Conservation (phyloP, 2,113 vertebrate species). For the Ahaetulla prasina region DNA sequence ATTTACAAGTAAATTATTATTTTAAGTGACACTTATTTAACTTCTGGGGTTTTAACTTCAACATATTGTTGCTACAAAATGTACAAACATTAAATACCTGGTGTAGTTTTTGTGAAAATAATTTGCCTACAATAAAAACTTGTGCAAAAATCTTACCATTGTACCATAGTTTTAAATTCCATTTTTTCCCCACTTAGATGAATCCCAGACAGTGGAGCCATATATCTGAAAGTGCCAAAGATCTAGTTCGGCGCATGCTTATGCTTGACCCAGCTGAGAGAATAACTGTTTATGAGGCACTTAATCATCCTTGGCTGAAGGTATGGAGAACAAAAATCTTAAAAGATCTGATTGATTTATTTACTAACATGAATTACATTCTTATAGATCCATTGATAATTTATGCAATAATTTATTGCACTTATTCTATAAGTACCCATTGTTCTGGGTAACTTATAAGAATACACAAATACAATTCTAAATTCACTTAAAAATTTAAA, state of each 20-base stretch:
- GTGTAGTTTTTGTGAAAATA: not conserved
- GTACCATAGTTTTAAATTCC: not conserved
- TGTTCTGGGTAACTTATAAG: not conserved
- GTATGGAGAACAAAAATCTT: conserved; percentile 59
- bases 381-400: not conserved
- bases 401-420: not conserved
- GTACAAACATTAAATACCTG: not conserved
- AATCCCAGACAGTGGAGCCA: conserved; percentile 98
- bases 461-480: not conserved
- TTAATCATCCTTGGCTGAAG: conserved; percentile 99
- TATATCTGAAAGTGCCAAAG: conserved; percentile 99
- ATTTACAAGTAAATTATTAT: not conserved
- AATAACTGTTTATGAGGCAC: conserved; percentile 98
- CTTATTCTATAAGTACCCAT: not conserved
- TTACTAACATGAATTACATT: not conserved
- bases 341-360: not conserved
- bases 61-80: not conserved
- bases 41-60: not conserved
- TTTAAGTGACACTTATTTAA: not conserved
- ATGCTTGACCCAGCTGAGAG: conserved; percentile 98
- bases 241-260: conserved; percentile 96
- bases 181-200: conserved; percentile 76
- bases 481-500: not conserved
- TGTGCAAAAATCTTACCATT: not conserved
- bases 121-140: not conserved